These are phyloP conservation scores for Congeria kusceri DNA, from an alignment of 2,888 invertebrate genomes.

Conservation along the genomic window DNA sequence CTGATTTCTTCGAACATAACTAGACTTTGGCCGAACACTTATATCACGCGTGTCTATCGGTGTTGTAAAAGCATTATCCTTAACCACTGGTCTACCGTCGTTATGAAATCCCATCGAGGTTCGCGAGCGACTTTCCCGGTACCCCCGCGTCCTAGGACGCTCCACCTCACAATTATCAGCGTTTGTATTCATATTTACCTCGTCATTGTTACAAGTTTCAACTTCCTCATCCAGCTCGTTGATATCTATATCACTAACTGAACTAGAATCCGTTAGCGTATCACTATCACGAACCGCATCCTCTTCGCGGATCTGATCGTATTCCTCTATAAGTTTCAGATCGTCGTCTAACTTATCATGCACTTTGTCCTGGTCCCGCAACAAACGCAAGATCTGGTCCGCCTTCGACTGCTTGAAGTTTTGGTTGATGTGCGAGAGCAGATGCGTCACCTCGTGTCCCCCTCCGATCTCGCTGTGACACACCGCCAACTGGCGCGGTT, in stretches of 20 bases:
- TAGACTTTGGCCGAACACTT: conserved; percentile 67
- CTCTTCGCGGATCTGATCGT: conserved; percentile 50
- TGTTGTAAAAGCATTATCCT: conserved; percentile 22
- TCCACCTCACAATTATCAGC: conserved; percentile 29
- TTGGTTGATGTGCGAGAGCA: conserved; percentile 69
- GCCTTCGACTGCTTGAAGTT: conserved; percentile 71
- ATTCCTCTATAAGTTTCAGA: conserved; percentile 43
- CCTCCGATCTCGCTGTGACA: conserved; percentile 55
- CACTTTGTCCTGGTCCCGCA: conserved; percentile 71
- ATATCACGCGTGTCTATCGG: conserved; percentile 49
- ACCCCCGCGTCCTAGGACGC: conserved; percentile 33
- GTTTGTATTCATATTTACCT: conserved; percentile 12
- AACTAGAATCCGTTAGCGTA: conserved; percentile 61
- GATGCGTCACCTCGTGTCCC: conserved; percentile 60
- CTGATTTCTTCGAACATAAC: conserved; percentile 66
- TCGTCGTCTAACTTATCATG: conserved; percentile 64
- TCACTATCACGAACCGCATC: conserved; percentile 56
- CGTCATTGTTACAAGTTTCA: conserved; percentile 33
- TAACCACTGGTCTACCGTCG: conserved; percentile 39
- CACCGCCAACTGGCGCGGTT: conserved; percentile 34
- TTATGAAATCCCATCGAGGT: conserved; percentile 75
- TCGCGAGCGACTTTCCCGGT: conserved; percentile 65
- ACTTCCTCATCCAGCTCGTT: conserved; percentile 46
- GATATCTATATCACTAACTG: conserved; percentile 48
- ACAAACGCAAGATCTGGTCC: conserved; percentile 72